Evolutionary conservation across 1,140 invertebrate species (phyloP).

Genomic region (Microplitis demolitor): DNA sequence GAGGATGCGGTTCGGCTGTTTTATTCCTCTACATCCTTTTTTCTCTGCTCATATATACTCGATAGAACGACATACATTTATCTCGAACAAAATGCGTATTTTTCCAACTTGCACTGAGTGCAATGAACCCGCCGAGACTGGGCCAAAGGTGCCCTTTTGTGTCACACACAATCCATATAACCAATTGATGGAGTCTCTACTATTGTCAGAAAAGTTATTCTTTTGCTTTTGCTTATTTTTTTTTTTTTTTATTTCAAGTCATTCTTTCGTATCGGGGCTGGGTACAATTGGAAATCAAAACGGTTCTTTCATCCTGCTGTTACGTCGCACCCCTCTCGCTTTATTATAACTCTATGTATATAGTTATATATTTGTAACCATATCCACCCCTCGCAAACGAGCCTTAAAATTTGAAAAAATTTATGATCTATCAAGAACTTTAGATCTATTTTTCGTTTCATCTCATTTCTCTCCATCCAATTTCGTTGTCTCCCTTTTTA

Average conservation of each 20-base stretch:
- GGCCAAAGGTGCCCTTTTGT: slow-evolving; percentile 14
- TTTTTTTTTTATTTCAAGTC: neutral
- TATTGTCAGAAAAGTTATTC: slow-evolving; percentile 11
- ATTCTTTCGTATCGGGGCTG: neutral
- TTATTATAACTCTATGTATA: too few species aligned
- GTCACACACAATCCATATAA: slow-evolving; percentile 10
- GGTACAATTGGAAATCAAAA: slow-evolving; percentile 1
- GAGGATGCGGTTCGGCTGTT: neutral
- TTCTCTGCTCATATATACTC: neutral
- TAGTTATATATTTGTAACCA: too few species aligned
- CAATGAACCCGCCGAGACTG: slow-evolving; percentile 17
- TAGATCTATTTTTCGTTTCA: neutral
- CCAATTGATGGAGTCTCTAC: slow-evolving; percentile 20
- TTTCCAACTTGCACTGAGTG: neutral
- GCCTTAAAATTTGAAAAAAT: neutral
- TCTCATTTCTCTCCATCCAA: neutral
- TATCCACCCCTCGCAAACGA: neutral
- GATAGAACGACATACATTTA: neutral
- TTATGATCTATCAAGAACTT: neutral
- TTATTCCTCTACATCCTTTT: neutral
- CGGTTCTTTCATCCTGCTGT: neutral
- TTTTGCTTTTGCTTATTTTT: neutral
- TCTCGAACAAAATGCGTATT: slow-evolving; percentile 1
- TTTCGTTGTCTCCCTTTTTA: neutral
- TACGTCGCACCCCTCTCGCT: neutral